phyloP scores from a whole-genome alignment of 2,113 vertebrate genomes.

The Baryphthengus martii region DNA sequence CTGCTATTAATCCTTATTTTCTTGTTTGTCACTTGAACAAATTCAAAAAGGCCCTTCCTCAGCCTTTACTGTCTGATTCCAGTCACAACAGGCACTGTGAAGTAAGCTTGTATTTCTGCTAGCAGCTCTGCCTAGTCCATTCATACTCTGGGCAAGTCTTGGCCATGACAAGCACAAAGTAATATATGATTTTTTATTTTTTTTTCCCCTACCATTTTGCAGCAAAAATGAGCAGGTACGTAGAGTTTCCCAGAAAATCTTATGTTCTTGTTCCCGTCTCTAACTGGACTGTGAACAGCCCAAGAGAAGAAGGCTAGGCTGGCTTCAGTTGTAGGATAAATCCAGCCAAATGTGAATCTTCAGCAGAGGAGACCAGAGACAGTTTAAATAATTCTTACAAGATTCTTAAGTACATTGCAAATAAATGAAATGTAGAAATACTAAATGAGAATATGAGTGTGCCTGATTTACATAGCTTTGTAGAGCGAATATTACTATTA shows the following conservation, averaged over 20 bases:
- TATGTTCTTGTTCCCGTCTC: not conserved
- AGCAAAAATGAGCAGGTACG: not conserved
- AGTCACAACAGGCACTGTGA: not conserved
- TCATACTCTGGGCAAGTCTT: not conserved
- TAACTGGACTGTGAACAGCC: not conserved
- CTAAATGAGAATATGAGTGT: not conserved
- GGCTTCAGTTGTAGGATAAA: not conserved
- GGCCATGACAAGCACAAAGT: not conserved
- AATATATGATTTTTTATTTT: not conserved
- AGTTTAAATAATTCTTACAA: not conserved
- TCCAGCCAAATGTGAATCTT: not conserved
- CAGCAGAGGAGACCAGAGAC: not conserved
- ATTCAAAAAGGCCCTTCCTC: not conserved
- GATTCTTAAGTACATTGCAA: not conserved
- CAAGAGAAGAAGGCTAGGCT: not conserved
- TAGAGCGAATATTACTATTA: not conserved
- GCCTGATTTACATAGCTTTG: not conserved
- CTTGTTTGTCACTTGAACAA: not conserved
- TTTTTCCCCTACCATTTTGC: not conserved
- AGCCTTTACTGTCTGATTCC: not conserved
- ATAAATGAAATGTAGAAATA: not conserved
- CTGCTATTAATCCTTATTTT: not conserved
- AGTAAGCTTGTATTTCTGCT: not conserved
- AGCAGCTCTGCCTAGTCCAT: not conserved
- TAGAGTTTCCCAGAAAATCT: not conserved